Conservation (phyloP, 2,113 vertebrate species). For the Mandrillus leucophaeus region DNA sequence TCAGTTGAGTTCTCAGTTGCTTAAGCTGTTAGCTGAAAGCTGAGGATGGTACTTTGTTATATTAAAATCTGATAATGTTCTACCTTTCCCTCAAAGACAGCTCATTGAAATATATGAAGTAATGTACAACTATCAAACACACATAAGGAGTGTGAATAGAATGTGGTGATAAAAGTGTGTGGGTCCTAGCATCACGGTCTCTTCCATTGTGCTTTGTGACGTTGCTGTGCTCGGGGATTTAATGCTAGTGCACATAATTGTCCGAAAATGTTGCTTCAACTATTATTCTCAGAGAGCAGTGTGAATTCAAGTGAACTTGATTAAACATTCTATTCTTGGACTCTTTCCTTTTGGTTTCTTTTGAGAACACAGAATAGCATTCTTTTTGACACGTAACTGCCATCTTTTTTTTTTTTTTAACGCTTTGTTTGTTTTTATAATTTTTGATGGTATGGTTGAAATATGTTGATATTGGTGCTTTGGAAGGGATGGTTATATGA, state of each 20-base stretch:
- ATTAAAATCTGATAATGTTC: conserved; percentile 28
- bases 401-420: neutral
- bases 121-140: neutral
- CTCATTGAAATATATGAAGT: neutral
- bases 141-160: neutral
- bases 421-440: neutral
- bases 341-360: neutral
- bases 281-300: neutral
- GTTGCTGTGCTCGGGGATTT: neutral
- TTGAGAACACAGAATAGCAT: neutral
- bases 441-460: neutral
- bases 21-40: conserved; percentile 41
- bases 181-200: fast-evolving
- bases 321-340: neutral
- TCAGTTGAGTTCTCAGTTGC: conserved; percentile 58
- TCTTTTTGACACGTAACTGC: neutral
- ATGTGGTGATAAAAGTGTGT: neutral
- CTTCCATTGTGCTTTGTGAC: neutral
- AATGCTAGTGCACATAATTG: neutral
- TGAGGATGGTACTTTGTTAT: neutral
- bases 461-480: neutral
- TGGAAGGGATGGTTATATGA: neutral
- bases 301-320: neutral
- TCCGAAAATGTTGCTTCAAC: neutral
- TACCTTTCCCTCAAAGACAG: conserved; percentile 48